Conservation (phyloP, 2,797 vertebrate genomes). For the Prunella strophiata region DNA sequence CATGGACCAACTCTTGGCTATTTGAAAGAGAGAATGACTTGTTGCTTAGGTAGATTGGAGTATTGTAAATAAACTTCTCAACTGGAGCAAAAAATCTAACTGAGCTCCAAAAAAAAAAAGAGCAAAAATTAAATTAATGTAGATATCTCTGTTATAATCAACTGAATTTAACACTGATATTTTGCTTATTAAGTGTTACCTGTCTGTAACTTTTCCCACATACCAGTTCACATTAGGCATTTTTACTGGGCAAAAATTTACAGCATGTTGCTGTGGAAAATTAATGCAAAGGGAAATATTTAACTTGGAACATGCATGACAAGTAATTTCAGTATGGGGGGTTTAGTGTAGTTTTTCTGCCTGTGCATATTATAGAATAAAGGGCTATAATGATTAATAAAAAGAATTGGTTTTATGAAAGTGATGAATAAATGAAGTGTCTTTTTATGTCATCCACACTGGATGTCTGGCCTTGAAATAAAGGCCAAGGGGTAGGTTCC, state of each 20-base stretch:
- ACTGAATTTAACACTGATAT: background rate
- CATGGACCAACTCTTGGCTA: background rate
- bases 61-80: background rate
- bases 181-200: background rate
- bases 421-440: background rate
- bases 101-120: background rate
- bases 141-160: background rate
- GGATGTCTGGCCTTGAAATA: background rate
- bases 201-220: background rate
- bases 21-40: background rate
- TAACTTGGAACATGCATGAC: background rate
- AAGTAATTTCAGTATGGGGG: background rate
- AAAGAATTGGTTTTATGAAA: background rate
- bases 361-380: background rate
- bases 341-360: background rate
- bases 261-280: background rate
- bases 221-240: background rate
- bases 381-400: background rate
- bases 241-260: background rate
- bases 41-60: background rate
- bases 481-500: background rate
- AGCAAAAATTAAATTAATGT: background rate
- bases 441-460: background rate
- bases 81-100: background rate
- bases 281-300: background rate